Evolutionary conservation across 2,113 vertebrate species (phyloP).

Genomic region (Hemicordylus capensis): DNA sequence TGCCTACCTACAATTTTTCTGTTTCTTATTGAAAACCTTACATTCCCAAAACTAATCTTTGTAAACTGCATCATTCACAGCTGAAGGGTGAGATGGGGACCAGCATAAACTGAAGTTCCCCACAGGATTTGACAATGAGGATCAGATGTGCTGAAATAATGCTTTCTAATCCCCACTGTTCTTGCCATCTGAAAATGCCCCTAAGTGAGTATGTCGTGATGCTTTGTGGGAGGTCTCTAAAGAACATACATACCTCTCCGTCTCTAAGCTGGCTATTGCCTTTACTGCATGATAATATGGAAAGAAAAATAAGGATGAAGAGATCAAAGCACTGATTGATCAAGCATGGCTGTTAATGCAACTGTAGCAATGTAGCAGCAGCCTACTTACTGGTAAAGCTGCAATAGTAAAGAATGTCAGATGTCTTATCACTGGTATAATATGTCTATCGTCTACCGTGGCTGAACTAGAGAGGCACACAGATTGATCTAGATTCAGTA

Average conservation of each 20-base stretch:
- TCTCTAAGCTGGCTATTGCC: not conserved
- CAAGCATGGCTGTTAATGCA: not conserved
- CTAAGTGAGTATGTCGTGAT: not conserved
- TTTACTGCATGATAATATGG: not conserved
- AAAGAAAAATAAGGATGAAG: not conserved
- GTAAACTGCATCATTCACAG: too few relatives aligned
- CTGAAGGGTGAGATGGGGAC: too few relatives aligned
- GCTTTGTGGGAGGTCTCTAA: not conserved
- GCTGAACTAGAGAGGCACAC: not conserved
- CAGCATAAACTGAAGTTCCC: too few relatives aligned
- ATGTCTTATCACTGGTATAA: not conserved
- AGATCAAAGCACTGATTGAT: too few relatives aligned
- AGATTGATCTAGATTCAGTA: not conserved
- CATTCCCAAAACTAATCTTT: too few relatives aligned
- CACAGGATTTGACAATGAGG: not conserved
- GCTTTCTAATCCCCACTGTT: not conserved
- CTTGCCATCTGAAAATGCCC: not conserved
- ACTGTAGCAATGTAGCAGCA: not conserved
- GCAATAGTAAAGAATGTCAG: not conserved
- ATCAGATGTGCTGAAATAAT: not conserved
- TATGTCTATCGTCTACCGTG: not conserved
- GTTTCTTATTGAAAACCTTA: too few relatives aligned
- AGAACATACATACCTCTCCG: not conserved
- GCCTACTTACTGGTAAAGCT: not conserved
- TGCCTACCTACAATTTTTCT: too few relatives aligned